Conservation (phyloP, 2,888 invertebrate species). For the Ormyrus thymus region DNA sequence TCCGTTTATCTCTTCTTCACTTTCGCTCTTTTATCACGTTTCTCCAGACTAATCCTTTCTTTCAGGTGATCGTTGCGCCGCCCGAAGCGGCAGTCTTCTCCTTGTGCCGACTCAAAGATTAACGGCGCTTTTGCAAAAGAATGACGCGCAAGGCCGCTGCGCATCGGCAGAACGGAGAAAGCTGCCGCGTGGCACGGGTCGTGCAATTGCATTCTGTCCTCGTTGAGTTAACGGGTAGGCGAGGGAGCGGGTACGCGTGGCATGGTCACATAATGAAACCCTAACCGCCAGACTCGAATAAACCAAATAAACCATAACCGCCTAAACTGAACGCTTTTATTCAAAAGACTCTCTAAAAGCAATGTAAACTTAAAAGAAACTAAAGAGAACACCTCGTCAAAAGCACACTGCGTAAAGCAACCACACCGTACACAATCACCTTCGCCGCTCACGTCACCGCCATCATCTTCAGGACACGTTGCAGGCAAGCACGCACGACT, state of each 20-base stretch:
- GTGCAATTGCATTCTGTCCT: background rate
- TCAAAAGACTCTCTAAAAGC: slow-evolving; percentile 33
- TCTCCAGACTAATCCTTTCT: slow-evolving; percentile 5
- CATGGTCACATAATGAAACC: slow-evolving; percentile 69
- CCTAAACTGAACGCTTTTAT: slow-evolving; percentile 53
- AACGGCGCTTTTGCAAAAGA: too few species aligned
- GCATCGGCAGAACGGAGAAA: background rate
- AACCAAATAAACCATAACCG: slow-evolving; percentile 41
- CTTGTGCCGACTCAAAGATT: background rate
- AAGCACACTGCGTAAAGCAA: too few species aligned
- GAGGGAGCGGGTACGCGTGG: slow-evolving; percentile 70
- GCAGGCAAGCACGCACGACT: background rate
- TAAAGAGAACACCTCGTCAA: too few species aligned
- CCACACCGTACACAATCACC: background rate
- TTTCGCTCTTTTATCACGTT: background rate
- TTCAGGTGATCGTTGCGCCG: slow-evolving; percentile 17
- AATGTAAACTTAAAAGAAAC: slow-evolving; percentile 1
- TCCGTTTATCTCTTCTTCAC: background rate
- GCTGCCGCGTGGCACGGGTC: background rate
- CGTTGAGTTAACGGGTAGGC: background rate
- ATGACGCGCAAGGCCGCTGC: too few species aligned
- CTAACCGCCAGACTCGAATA: slow-evolving; percentile 67
- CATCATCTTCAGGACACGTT: background rate
- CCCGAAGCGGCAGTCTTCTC: slow-evolving; percentile 7
- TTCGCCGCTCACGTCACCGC: background rate